Evolutionary conservation across 2,888 invertebrate genomes (phyloP), one percentile per base, ranked within the genome.

Genomic region (Rhimphoctona megacephalus): DNA sequence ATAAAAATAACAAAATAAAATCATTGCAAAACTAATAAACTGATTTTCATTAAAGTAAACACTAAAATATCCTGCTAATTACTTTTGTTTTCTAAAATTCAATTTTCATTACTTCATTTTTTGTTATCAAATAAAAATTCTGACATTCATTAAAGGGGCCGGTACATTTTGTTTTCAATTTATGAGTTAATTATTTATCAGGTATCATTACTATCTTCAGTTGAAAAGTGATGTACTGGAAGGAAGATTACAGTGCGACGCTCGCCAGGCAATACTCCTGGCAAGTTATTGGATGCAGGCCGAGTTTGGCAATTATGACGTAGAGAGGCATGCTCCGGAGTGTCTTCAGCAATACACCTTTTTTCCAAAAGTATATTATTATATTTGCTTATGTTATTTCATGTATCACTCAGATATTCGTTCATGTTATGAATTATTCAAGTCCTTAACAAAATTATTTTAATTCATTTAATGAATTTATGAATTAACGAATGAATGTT

Each of bases 261-360:
- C 97, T 85, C 98, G 98, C 90, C 98, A 99, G 94, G 99, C 99
- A 17, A 97, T 98, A 78, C 96, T 98, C 52, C 95, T 99, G 86
- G 99, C 99, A 0, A 97, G 98, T 72, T 99, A 98, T 94, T 98
- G 98, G 90, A 97, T 99, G 91, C 99, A 99, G 95, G 99, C 99
- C 19, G 99, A 99, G 94, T 99, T 99, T 95, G 99, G 99, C 52
- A 98, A 99, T 94, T 97, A 97, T 94, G 98, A 98, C 93, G 95
- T 96, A 84, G 98, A 98, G 93, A 95, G 98, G 90, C 99, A 99
- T 93, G 98, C 98, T 0, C 96, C 97, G 81, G 98, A 99, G 89
- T 98, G 98, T 94, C 95, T 99, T 84, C 98, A 98, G 94, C 98
- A 98, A 91, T 97, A 98, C 92, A 96, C 98, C 88, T 96, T 99